Evolutionary conservation across 2,888 invertebrate species (phyloP).

Genomic region (Neoscelio sp.): DNA sequence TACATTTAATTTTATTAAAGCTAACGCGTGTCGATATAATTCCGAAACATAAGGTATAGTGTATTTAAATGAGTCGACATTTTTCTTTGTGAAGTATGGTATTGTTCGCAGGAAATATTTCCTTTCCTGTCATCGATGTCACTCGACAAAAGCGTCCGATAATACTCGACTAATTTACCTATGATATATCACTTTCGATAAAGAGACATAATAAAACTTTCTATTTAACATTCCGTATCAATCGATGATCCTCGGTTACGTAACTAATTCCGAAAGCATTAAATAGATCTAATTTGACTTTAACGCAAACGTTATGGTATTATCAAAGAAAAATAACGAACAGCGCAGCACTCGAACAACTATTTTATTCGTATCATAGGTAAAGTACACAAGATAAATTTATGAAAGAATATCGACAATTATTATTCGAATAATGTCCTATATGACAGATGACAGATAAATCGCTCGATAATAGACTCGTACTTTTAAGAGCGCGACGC

Average conservation of each 20-base stretch:
- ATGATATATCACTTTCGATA: conserved; percentile 42
- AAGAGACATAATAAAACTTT: conserved; percentile 47
- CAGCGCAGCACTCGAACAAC: too few relatives aligned
- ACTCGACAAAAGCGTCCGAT: conserved; percentile 43
- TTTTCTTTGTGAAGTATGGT: neutral
- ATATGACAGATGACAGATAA: too few relatives aligned
- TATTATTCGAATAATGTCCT: too few relatives aligned
- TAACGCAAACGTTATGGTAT: neutral
- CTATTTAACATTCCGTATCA: conserved; percentile 26
- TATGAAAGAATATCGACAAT: too few relatives aligned
- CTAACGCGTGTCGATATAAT: neutral
- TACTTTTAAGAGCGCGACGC: too few relatives aligned
- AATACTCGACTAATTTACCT: conserved; percentile 40
- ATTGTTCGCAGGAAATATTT: conserved; percentile 34
- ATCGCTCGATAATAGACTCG: too few relatives aligned
- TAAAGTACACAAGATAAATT: too few relatives aligned
- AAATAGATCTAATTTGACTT: neutral
- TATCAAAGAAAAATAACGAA: too few relatives aligned
- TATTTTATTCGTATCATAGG: too few relatives aligned
- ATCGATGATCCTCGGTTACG: conserved; percentile 12
- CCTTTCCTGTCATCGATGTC: conserved; percentile 60
- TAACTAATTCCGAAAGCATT: conserved; percentile 2
- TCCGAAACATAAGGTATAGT: neutral
- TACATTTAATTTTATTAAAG: neutral
- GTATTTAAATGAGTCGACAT: neutral